These are phyloP conservation scores for Glaucopsyche alexis DNA, from an alignment of 2,888 invertebrate species.

Conservation along the genomic window DNA sequence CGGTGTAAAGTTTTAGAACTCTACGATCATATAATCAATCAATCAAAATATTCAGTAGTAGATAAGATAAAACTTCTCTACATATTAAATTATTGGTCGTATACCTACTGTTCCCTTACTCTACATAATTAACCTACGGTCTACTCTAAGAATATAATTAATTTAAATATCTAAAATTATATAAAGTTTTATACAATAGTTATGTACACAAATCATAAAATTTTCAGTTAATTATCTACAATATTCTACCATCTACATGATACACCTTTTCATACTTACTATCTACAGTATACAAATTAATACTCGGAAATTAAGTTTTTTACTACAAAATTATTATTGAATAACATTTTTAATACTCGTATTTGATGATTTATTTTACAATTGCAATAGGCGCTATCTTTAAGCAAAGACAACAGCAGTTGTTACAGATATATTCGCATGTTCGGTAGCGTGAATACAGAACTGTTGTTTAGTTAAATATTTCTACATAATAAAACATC, in stretches of 20 bases:
- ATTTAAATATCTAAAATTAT: background rate
- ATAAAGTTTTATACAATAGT: background rate
- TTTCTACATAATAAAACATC: no score
- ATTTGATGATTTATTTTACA: no score
- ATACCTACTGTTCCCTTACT: background rate
- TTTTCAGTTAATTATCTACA: background rate
- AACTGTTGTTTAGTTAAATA: no score
- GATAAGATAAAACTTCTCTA: background rate
- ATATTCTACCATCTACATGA: background rate
- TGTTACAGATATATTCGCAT: background rate
- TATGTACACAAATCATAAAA: conserved; percentile 16
- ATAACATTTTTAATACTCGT: background rate
- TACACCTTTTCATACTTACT: background rate
- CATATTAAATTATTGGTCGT: background rate
- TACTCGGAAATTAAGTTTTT: background rate
- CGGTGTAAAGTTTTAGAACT: background rate
- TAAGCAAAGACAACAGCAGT: no score
- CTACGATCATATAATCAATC: background rate
- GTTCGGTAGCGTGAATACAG: background rate
- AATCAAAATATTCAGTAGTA: background rate
- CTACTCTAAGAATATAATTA: background rate
- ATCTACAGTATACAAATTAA: background rate
- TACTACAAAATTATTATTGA: background rate
- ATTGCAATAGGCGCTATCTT: no score
- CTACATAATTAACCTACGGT: background rate